These are phyloP conservation scores for Chaetorhynchus papuensis DNA, from an alignment of 2,113 vertebrate genomes.

Conservation along the genomic window DNA sequence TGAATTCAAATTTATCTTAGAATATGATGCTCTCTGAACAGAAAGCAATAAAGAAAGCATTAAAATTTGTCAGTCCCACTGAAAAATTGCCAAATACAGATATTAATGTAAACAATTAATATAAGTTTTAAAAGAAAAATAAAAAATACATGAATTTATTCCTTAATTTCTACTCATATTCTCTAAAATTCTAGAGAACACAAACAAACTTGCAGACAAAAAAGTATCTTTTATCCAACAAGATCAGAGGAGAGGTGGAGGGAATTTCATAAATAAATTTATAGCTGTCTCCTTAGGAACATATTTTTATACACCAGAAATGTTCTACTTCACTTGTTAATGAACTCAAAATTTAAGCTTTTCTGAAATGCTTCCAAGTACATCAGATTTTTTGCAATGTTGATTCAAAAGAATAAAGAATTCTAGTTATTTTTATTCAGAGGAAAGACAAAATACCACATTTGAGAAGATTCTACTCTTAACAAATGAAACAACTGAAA, in stretches of 20 bases:
- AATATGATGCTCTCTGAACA: background rate
- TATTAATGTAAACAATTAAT: background rate
- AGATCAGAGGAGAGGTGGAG: background rate
- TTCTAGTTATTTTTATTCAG: background rate
- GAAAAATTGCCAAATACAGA: background rate
- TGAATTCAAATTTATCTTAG: background rate
- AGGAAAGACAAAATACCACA: background rate
- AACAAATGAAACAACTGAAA: background rate
- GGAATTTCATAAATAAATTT: background rate
- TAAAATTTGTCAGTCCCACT: background rate
- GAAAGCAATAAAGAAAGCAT: background rate
- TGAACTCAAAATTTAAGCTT: background rate
- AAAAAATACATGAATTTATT: background rate
- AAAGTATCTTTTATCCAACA: background rate
- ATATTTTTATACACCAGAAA: background rate
- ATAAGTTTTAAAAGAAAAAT: background rate
- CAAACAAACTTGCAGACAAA: background rate
- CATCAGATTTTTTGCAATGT: background rate
- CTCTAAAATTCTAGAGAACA: background rate
- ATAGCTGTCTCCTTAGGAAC: background rate
- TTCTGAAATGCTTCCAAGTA: background rate
- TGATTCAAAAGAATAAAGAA: background rate
- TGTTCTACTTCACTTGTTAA: background rate
- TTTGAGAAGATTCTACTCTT: background rate
- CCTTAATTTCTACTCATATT: background rate